Conservation (phyloP, 2,113 vertebrate genomes). For the Mesocricetus auratus region DNA sequence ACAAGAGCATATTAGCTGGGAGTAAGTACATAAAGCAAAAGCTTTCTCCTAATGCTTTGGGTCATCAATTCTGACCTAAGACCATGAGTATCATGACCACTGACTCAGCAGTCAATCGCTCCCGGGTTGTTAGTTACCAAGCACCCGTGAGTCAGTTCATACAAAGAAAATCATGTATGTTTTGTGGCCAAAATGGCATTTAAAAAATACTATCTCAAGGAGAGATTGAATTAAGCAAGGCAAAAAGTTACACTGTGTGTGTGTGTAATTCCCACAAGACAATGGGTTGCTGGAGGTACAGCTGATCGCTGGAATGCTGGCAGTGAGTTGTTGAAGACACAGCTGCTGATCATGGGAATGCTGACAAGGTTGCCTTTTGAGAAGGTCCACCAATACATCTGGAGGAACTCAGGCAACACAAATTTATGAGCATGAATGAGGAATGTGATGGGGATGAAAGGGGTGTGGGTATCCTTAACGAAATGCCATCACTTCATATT, state of each 20-base stretch:
- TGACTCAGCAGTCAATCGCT: not conserved
- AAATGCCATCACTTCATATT: not conserved
- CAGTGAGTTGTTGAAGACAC: not conserved
- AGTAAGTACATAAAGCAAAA: not conserved
- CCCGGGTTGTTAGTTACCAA: not conserved
- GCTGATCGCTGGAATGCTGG: not conserved
- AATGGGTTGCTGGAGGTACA: not conserved
- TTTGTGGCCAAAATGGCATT: not conserved
- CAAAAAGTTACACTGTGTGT: not conserved
- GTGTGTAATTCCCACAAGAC: not conserved
- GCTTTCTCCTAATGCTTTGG: not conserved
- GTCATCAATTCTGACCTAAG: not conserved
- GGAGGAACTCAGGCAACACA: not conserved
- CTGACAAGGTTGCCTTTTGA: not conserved
- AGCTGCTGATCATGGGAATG: not conserved
- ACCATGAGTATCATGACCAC: not conserved
- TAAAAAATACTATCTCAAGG: slow-evolving; percentile 18
- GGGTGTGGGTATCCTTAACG: not conserved
- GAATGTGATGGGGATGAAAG: not conserved
- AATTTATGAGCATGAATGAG: not conserved
- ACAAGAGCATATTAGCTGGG: not conserved
- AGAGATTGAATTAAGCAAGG: not conserved
- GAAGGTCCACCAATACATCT: not conserved
- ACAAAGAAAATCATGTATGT: not conserved
- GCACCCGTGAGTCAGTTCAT: not conserved